These are phyloP conservation scores for Phasia obesa DNA, from an alignment of 2,888 invertebrate species.

Conservation along the genomic window DNA sequence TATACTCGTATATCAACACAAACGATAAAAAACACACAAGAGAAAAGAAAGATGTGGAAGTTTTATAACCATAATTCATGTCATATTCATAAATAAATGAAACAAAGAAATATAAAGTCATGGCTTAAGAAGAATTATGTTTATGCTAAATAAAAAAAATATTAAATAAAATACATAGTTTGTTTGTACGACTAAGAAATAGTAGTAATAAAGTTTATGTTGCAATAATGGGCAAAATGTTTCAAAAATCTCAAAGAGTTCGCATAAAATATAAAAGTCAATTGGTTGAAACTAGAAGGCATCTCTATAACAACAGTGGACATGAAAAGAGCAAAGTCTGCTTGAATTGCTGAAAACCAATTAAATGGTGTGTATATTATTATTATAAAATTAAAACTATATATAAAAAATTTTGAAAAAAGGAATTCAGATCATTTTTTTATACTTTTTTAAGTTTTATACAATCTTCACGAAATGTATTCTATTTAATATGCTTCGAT, in stretches of 20 bases:
- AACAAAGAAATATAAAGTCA: not conserved
- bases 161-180: not conserved
- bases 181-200: not conserved
- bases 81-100: conserved; percentile 19
- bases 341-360: conserved; percentile 36
- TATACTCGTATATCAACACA: conserved; percentile 19
- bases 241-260: conserved; percentile 61
- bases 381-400: not conserved
- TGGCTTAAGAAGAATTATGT: conserved; percentile 15
- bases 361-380: conserved; percentile 43
- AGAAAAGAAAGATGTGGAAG: conserved; percentile 39
- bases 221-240: conserved; percentile 43
- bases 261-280: conserved; percentile 55
- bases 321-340: conserved; percentile 3
- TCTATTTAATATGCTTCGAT: no score
- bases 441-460: no score
- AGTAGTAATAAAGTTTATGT: conserved; percentile 31
- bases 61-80: conserved; percentile 51
- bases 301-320: not conserved
- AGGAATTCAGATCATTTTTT: no score
- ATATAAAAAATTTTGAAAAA: not conserved
- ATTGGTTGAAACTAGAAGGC: conserved; percentile 37
- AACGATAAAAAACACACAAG: conserved; percentile 12
- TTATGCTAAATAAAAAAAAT: conserved; percentile 17
- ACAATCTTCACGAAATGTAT: no score